Base-by-base conservation (phyloP, 2,113 vertebrate genomes). In the Callipepla squamata region DNA sequence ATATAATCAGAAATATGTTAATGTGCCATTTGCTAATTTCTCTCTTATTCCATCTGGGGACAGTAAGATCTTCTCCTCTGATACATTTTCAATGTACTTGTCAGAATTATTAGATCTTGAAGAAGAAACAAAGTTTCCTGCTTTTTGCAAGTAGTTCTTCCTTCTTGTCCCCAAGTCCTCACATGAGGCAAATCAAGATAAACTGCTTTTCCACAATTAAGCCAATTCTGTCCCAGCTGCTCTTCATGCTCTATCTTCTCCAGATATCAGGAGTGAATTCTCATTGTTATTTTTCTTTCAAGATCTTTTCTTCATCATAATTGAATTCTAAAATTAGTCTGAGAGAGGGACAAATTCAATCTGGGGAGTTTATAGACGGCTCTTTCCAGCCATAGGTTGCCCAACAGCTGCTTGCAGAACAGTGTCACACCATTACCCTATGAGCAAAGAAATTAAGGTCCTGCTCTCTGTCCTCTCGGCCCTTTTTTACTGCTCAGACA, bases 1-100 rank as follows among this genome's bases (percentile, higher is more conserved):
- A 86, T 78, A 69, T 68, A 86, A 92, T 90, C 91, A 94, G 87
- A 75, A 95, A 91, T 96, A 95, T 95, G 94, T 65, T 96, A 95
- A 96, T 96, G 93, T 94, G 91, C 93, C 93, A 95, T 96, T 96
- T 95, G 82, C 48, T 94, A 72, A 93, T 80, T 88, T 86, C 51
- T 23, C 76, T 95, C 79, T 76, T 68, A 28, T 44, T 88, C 90
- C 87, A 96, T 88, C 96, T 94, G 87, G 85, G 94, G 85, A 85
- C 72, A 78, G 76, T n/a, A n/a, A 94, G 65, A 91, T 92, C 90
- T 92, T 62, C 75, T 84, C 81, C 75, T 91, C 93, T 85, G 87
- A 83, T 95, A 79, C 85, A 74, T 93, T 94, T 94, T n/a, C 79
- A 65, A 65, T 78, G 93, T 94, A 58, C 80, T 96, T 94, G 85